Base-by-base conservation (phyloP, 35 echinoderm and acorn worm species). In the Holothuria glaberrima region DNA sequence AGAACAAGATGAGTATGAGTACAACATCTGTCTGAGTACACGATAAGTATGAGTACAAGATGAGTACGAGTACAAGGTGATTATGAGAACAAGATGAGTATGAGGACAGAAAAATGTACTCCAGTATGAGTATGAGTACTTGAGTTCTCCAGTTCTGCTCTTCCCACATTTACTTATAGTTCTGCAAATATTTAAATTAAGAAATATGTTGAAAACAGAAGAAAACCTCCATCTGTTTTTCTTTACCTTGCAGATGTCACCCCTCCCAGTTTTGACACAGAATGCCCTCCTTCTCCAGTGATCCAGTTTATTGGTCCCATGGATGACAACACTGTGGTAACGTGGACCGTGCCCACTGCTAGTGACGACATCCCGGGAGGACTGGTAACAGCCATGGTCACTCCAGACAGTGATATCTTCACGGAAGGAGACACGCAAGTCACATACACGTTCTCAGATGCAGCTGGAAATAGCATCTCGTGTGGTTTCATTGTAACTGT, bases 191-290 rank as follows among this genome's bases (percentile, higher is more conserved):
- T n/a, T n/a, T n/a, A n/a, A n/a, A n/a, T n/a, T n/a, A n/a, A n/a
- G n/a, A n/a, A n/a, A n/a, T n/a, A n/a, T n/a, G n/a, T n/a, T n/a
- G n/a, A n/a, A n/a, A n/a, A n/a, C n/a, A n/a, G n/a, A n/a, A n/a
- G n/a, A n/a, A n/a, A n/a, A n/a, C n/a, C n/a, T n/a, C n/a, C n/a
- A n/a, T n/a, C n/a, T n/a, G n/a, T n/a, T n/a, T n/a, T n/a, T n/a
- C n/a, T n/a, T n/a, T n/a, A n/a, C n/a, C n/a, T n/a, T n/a, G 35
- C 79, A 83, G 79, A 83, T 33, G 79, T 83, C 7, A 58, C 79
- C 56, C 50, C 79, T 25, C 79, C 79, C 21, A 83, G 38, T 52
- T 58, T 83, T 46, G 10, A 26, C 25, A 59, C 52, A 10, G 14
- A 18, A 45, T 83, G 79, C 52, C 79, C 79, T 20, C 17, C 52